Percentiles rank a stretch among this genome's conserved stretches.
Evolutionary conservation across 1,140 invertebrate species (phyloP).

Genomic region (Dolichoris vasculosae): DNA sequence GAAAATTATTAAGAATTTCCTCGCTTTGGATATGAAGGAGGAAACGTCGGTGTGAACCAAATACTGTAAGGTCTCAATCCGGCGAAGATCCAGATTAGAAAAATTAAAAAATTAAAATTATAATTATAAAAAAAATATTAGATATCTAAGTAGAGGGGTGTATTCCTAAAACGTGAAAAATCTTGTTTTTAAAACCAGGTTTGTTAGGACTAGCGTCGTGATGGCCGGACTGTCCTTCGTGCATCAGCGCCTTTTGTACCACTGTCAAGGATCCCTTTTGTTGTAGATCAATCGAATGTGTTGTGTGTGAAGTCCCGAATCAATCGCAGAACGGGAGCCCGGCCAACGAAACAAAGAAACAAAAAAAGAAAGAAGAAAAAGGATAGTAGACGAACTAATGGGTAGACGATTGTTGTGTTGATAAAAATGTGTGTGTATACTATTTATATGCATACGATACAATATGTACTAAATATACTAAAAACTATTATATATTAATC

Average conservation of each 20-base stretch:
- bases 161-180: conserved; percentile 73
- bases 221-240: conserved; percentile 70
- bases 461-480: conserved; percentile 52
- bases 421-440: conserved; percentile 10
- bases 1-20: conserved; percentile 33
- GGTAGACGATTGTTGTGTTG: conserved; percentile 55
- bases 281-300: conserved; percentile 55
- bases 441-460: conserved; percentile 65
- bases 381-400: conserved; percentile 73
- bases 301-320: conserved; percentile 59
- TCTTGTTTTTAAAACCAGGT: conserved; percentile 73
- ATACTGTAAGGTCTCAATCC: not conserved
- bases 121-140: conserved; percentile 24
- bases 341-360: conserved; percentile 71
- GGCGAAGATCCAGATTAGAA: not conserved
- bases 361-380: conserved; percentile 73
- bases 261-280: conserved; percentile 69
- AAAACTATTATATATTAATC: conserved; percentile 46
- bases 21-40: conserved; percentile 9
- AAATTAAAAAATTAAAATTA: conserved; percentile 20
- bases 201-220: conserved; percentile 72
- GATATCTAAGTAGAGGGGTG: conserved; percentile 68
- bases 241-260: conserved; percentile 69
- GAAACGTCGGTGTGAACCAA: conserved; percentile 11
- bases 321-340: conserved; percentile 64